Percentiles rank a stretch among this genome's conserved stretches.
Conservation (phyloP, 2,797 vertebrate genomes). For the Onychomys leucogaster region DNA sequence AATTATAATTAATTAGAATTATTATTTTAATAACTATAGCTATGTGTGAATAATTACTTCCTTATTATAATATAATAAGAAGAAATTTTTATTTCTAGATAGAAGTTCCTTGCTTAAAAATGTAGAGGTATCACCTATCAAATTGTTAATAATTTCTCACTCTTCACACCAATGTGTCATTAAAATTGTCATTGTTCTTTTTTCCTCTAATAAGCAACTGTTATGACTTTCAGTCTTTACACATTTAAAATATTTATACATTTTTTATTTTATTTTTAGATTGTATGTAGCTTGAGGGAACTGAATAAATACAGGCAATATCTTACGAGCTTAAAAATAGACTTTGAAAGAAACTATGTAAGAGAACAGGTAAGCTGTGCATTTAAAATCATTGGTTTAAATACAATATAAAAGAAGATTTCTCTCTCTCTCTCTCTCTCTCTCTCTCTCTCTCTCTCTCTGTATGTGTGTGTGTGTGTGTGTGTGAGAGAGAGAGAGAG, state of each 20-base stretch:
- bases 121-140: neutral
- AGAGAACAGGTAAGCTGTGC: slow-evolving; percentile 85
- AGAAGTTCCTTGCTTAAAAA: slow-evolving; percentile 2
- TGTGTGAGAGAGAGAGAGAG: too few species aligned
- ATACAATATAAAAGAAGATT: neutral
- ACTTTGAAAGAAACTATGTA: slow-evolving; percentile 85
- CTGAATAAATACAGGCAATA: slow-evolving; percentile 86
- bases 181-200: neutral
- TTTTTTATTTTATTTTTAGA: slow-evolving; percentile 71
- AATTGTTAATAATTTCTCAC: neutral
- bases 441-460: too few species aligned
- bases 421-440: neutral
- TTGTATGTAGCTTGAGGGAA: slow-evolving; percentile 84
- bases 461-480: too few species aligned
- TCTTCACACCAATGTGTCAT: neutral
- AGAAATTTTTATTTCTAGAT: slow-evolving; percentile 3
- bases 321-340: slow-evolving; percentile 85
- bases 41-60: neutral
- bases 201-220: neutral
- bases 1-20: neutral
- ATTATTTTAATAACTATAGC: neutral
- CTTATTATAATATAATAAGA: neutral
- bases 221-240: slow-evolving; percentile 35
- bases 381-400: slow-evolving; percentile 56
- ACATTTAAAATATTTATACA: neutral